Evolutionary conservation across 2,797 vertebrate species (phyloP).

Genomic region (Neostethus bicornis): DNA sequence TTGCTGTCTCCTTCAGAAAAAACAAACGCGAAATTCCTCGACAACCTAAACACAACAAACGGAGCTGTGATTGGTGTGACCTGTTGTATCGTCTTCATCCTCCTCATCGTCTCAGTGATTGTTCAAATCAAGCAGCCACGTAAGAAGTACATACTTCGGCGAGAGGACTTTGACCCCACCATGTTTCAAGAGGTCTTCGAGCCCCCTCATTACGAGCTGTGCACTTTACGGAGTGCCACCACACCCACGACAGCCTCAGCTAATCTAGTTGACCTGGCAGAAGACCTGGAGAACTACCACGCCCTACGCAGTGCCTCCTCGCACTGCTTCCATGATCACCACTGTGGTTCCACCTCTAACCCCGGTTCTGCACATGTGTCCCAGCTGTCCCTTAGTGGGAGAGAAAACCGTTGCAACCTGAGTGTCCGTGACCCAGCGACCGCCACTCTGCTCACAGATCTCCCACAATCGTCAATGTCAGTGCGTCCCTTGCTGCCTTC

Average conservation of each 20-base stretch:
- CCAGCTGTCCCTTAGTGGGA: conserved; percentile 71
- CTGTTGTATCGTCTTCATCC: conserved; percentile 95
- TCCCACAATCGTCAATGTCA: conserved; percentile 85
- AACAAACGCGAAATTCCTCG: conserved; percentile 92
- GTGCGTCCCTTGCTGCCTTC: conserved; percentile 87
- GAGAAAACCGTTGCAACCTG: conserved; percentile 87
- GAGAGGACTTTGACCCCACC: conserved; percentile 95
- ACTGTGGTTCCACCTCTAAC: conserved; percentile 88
- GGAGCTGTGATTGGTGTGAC: conserved; percentile 96
- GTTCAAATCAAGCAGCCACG: conserved; percentile 99
- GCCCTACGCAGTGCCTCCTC: conserved; percentile 94
- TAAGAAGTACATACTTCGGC: conserved; percentile 95
- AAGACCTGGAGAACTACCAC: conserved; percentile 96
- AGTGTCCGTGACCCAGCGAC: conserved; percentile 86
- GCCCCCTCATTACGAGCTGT: conserved; percentile 97
- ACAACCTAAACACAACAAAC: conserved; percentile 98
- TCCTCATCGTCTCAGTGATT: conserved; percentile 93
- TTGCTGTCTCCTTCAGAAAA: conserved; percentile 82
- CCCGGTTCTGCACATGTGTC: conserved; percentile 72
- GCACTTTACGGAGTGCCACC: conserved; percentile 87
- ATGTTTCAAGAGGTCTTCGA: conserved; percentile 99
- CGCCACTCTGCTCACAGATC: conserved; percentile 88
- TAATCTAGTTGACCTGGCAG: conserved; percentile 92
- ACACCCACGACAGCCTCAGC: conserved; percentile 82
- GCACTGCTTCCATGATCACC: conserved; percentile 96